These are phyloP conservation scores for Sphaeramia orbicularis DNA, from an alignment of 2,797 vertebrate genomes.

Conservation along the genomic window DNA sequence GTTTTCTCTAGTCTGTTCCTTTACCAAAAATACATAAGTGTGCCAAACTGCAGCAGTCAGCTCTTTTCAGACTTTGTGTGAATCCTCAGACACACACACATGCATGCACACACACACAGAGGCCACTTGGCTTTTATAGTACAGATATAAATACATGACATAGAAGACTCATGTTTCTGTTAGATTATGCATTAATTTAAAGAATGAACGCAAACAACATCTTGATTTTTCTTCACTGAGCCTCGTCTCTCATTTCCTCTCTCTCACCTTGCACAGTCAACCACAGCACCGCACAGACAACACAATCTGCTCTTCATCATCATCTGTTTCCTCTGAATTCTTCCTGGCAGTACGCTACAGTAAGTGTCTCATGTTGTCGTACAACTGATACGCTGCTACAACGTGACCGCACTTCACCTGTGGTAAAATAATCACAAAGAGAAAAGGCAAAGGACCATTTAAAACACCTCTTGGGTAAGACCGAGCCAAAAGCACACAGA, in stretches of 20 bases:
- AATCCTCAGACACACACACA: too few species aligned
- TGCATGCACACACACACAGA: too few species aligned
- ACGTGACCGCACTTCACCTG: slow-evolving; percentile 8
- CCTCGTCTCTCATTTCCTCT: slow-evolving; percentile 1
- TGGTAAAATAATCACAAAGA: slow-evolving; percentile 33
- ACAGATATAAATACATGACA: too few species aligned
- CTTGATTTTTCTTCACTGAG: background rate
- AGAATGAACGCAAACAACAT: too few species aligned
- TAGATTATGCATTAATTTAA: too few species aligned
- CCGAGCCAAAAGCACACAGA: slow-evolving; percentile 10
- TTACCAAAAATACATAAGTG: too few species aligned
- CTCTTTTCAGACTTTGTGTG: too few species aligned
- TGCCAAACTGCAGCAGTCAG: too few species aligned
- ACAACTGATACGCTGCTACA: background rate
- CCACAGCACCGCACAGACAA: slow-evolving; percentile 4
- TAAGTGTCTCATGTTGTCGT: slow-evolving; percentile 5
- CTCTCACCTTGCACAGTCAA: background rate
- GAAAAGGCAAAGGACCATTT: slow-evolving; percentile 34
- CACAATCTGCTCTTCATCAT: slow-evolving; percentile 8
- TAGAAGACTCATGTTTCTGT: too few species aligned
- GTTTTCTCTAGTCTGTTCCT: too few species aligned
- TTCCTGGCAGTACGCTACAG: slow-evolving; percentile 24
- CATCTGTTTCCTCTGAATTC: slow-evolving; percentile 22
- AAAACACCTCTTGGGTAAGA: slow-evolving; percentile 46
- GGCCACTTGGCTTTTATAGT: too few species aligned